A percentile compares a stretch with the other conserved stretches of the same genome.
Conservation (phyloP, 2,888 invertebrate genomes). For the Ditula angustiorana region DNA sequence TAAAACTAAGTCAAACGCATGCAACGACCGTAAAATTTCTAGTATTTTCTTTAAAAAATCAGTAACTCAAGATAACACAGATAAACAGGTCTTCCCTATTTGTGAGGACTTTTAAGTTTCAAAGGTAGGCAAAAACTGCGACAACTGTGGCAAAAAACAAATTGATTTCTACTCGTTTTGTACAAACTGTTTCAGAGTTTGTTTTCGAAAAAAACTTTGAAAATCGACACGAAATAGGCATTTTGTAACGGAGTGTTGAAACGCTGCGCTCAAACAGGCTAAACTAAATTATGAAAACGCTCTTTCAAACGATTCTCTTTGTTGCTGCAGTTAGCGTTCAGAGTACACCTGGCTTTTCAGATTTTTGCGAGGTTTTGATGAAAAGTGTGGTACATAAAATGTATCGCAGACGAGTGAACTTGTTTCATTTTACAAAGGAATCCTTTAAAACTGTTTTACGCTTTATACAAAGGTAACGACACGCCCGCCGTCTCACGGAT, state of each 20-base stretch:
- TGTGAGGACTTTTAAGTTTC: too few relatives aligned
- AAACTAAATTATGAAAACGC: slow-evolving; percentile 36
- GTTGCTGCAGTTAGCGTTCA: slow-evolving; percentile 3
- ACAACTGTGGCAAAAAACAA: too few relatives aligned
- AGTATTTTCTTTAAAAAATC: too few relatives aligned
- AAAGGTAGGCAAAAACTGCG: too few relatives aligned
- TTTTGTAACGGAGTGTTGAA: slow-evolving; percentile 15
- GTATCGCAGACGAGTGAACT: neutral
- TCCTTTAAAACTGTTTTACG: neutral
- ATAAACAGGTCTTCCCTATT: too few relatives aligned
- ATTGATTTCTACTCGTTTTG: too few relatives aligned
- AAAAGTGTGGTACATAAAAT: neutral
- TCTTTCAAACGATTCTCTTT: slow-evolving; percentile 28
- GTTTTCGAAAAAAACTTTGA: neutral
- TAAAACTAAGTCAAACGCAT: too few relatives aligned
- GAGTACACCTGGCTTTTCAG: neutral
- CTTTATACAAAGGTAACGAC: neutral
- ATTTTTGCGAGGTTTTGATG: neutral
- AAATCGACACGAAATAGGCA: neutral
- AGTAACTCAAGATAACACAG: too few relatives aligned
- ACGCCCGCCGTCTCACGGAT: too few relatives aligned
- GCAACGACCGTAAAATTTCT: too few relatives aligned
- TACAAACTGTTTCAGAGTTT: neutral
- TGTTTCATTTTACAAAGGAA: neutral
- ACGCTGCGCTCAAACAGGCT: slow-evolving; percentile 15